phyloP scores from a whole-genome alignment of 2,888 invertebrate species.

The Lobophora halterata region DNA sequence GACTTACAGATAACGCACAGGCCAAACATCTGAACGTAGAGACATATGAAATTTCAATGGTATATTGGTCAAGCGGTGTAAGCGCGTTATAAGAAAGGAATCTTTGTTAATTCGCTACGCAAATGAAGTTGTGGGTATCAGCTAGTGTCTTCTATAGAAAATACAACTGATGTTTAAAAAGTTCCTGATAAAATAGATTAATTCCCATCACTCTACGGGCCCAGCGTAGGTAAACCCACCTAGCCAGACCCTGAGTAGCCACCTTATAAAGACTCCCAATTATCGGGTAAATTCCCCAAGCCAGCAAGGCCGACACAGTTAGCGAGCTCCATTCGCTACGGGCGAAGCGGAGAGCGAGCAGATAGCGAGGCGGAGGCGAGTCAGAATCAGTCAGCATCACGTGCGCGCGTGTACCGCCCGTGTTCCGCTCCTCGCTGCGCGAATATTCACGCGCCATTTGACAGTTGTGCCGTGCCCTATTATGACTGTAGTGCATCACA shows the following conservation, averaged over 20 bases:
- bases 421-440: slow-evolving; percentile 42
- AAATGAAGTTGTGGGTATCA: no score
- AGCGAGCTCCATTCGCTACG: slow-evolving; percentile 50
- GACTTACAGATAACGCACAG: no score
- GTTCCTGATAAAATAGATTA: no score
- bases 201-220: not conserved
- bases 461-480: slow-evolving; percentile 68
- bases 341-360: slow-evolving; percentile 30
- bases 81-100: no score
- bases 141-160: no score
- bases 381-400: slow-evolving; percentile 74
- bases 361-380: slow-evolving; percentile 34
- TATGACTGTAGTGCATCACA: slow-evolving; percentile 62
- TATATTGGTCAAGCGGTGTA: no score
- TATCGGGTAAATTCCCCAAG: slow-evolving; percentile 45
- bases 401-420: slow-evolving; percentile 63
- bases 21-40: no score
- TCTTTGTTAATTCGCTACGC: no score
- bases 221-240: not conserved
- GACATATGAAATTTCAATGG: no score
- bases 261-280: slow-evolving; percentile 35
- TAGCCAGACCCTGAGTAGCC: slow-evolving; percentile 19
- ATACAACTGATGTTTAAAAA: no score
- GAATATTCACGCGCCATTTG: slow-evolving; percentile 72
- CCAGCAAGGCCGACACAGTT: slow-evolving; percentile 55